These are phyloP conservation scores for Apolygus lucorum DNA, from an alignment of 1,140 invertebrate species.

Conservation along the genomic window DNA sequence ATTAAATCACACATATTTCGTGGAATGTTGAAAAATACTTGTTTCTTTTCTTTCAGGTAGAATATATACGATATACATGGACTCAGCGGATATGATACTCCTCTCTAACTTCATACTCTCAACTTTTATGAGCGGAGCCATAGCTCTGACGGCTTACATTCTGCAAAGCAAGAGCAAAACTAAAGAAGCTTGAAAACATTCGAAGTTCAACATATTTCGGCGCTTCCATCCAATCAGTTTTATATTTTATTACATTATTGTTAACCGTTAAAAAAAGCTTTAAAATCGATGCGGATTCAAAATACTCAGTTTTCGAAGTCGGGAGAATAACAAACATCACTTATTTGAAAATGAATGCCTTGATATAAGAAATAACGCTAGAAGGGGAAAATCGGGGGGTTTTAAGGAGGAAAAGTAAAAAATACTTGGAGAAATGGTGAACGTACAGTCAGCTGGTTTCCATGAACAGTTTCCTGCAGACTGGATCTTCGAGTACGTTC, in stretches of 20 bases:
- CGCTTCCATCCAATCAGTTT: too few species aligned
- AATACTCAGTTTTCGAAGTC: too few species aligned
- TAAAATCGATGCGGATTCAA: too few species aligned
- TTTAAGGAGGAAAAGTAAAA: neutral
- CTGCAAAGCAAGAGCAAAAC: constrained; percentile 18
- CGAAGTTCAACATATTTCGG: neutral
- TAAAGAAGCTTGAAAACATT: neutral
- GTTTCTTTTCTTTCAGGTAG: constrained; percentile 46
- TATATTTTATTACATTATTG: too few species aligned
- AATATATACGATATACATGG: constrained; percentile 54
- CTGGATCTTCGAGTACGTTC: constrained; percentile 5
- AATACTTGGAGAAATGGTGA: constrained; percentile 6
- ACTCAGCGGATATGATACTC: constrained; percentile 53
- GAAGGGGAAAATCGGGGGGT: neutral
- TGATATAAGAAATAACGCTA: too few species aligned
- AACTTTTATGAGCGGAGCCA: constrained; percentile 44
- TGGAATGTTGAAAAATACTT: too few species aligned
- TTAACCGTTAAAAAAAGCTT: too few species aligned
- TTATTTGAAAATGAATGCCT: too few species aligned
- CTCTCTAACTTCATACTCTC: constrained; percentile 55
- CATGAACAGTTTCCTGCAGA: constrained; percentile 5
- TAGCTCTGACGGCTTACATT: constrained; percentile 23
- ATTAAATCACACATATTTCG: too few species aligned
- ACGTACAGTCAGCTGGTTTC: neutral
- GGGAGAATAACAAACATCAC: too few species aligned